These are phyloP conservation scores for Branchipolynoe longqiensis DNA, from an alignment of 2,888 invertebrate genomes.

Conservation along the genomic window DNA sequence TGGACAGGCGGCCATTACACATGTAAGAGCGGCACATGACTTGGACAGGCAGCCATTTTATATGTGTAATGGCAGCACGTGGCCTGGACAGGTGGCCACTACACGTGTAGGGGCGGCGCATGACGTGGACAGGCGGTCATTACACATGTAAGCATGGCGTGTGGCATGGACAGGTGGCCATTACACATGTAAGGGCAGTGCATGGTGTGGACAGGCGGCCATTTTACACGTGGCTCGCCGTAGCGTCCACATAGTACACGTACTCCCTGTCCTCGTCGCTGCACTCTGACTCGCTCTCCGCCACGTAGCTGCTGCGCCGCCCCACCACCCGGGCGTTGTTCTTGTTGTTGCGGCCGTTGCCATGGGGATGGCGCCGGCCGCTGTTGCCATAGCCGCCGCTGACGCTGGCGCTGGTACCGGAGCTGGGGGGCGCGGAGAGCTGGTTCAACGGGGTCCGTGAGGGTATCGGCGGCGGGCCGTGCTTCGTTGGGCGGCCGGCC, in stretches of 20 bases:
- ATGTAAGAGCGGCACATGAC: no score
- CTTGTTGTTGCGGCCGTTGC: background rate
- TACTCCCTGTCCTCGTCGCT: slow-evolving; percentile 60
- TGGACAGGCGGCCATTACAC: no score
- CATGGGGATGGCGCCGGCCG: background rate
- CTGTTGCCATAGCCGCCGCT: slow-evolving; percentile 1
- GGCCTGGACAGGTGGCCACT: background rate
- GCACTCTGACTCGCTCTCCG: slow-evolving; percentile 42
- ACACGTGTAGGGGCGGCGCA: background rate
- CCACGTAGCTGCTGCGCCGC: slow-evolving; percentile 4
- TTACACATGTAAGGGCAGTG: slow-evolving; percentile 8
- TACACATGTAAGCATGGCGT: background rate
- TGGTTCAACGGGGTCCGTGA: background rate
- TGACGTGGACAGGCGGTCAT: no score
- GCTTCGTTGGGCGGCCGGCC: background rate
- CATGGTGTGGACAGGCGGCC: background rate
- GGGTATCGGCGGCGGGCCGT: background rate
- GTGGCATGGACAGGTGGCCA: background rate
- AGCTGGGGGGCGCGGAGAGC: background rate
- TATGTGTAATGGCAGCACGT: no score
- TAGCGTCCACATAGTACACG: slow-evolving; percentile 56
- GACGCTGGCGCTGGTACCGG: background rate
- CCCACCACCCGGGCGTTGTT: background rate
- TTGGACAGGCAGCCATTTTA: no score
- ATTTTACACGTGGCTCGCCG: slow-evolving; percentile 53